phyloP scores from a whole-genome alignment of 2,888 invertebrate genomes.

The Yponomeuta evonymella region DNA sequence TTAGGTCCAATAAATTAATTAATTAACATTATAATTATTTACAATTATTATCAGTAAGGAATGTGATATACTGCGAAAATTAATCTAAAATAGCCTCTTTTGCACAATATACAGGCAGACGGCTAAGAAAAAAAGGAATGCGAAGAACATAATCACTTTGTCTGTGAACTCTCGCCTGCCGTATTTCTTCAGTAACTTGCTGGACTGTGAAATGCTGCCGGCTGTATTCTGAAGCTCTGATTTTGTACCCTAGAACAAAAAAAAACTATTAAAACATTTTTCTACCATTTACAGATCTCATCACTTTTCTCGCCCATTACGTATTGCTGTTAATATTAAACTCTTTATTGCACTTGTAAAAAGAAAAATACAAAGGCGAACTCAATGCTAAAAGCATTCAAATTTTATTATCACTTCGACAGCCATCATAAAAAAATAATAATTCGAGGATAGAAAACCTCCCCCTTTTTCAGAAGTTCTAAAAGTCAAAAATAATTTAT shows the following conservation, averaged over 20 bases:
- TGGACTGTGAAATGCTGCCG: constrained; percentile 90
- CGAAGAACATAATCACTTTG: constrained; percentile 91
- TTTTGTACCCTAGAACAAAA: constrained; percentile 77
- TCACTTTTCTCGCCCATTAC: too few relatives aligned
- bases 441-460: too few relatives aligned
- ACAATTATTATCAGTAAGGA: background rate
- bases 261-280: background rate
- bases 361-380: too few relatives aligned
- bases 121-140: constrained; percentile 91
- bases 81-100: constrained; percentile 85
- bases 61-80: too few relatives aligned
- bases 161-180: constrained; percentile 96
- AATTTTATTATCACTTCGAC: too few relatives aligned
- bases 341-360: too few relatives aligned
- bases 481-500: too few relatives aligned
- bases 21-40: background rate
- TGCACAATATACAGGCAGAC: constrained; percentile 95
- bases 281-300: background rate
- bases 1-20: background rate
- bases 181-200: constrained; percentile 94
- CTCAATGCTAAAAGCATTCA: too few relatives aligned
- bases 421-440: too few relatives aligned
- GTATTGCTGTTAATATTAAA: too few relatives aligned
- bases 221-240: constrained; percentile 91
- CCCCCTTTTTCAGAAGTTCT: too few relatives aligned